Evolutionary conservation across 2,888 invertebrate genomes (phyloP), one percentile per base, ranked within the genome.

Genomic region (Endomychus coccineus): DNA sequence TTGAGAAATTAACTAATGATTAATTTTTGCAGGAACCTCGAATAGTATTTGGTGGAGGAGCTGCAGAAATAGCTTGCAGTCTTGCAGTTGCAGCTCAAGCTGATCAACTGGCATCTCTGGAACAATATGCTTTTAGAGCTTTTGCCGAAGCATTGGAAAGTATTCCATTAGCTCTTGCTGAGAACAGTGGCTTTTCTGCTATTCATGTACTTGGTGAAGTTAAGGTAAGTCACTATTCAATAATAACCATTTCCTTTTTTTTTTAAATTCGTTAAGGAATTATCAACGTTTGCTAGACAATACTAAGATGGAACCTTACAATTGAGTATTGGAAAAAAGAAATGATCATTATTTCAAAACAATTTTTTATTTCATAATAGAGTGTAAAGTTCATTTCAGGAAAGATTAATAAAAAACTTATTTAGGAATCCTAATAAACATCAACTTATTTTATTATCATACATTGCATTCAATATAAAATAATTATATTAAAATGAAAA

Each of bases 31-130:
- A 77, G 75, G 82, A 83, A 55, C 78, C 80, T 0, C 74, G 80
- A 44, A 84, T 99, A 46, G 92, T 99, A 9, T 98, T 94, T 69
- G 98, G 98, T 23, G 98, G 98, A 27, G 98, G 98, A 11, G 92
- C 97, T 1, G 81, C 95, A 0, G 98, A 98, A 72, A 80, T 96
- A 19, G 83, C 95, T 7, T 97, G 96, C 62, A 84, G 95, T 13
- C 64, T 98, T 46, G 89, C 89, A 1, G 92, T 96, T 15, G 82
- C 85, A 3, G 79, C 81, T 39, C 84, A 87, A 46, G 95, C 96
- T 2, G 90, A 96, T 62, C 78, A 81, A 60, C 71, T 88, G 49
- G 76, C 90, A 1, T 85, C 94, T 0, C 69, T 98, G 43, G 97
- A 97, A 64, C 97, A 98, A 69, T 98, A 98, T 70, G 92, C 97